A percentile compares a stretch with the other conserved stretches of the same genome.
Evolutionary conservation across 2,113 vertebrate species (phyloP).

Genomic region (Phalacrocorax pelagicus): DNA sequence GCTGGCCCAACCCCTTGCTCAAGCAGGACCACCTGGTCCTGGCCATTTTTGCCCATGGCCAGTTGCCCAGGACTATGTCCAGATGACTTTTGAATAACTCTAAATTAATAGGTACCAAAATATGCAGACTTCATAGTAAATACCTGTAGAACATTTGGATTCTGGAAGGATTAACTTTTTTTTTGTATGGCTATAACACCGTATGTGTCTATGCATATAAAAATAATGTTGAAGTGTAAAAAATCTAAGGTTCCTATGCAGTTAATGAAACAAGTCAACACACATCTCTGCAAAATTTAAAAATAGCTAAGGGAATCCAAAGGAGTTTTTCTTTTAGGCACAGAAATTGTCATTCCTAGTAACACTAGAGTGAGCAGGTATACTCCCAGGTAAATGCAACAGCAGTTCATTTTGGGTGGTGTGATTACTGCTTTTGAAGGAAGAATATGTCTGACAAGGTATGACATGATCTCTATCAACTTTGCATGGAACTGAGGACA

Average conservation of each 20-base stretch:
- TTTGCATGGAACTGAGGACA: neutral
- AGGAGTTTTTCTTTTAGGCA: neutral
- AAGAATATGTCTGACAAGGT: neutral
- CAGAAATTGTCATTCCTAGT: neutral
- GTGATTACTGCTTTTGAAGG: neutral
- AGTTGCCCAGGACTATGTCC: neutral
- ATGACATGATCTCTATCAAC: neutral
- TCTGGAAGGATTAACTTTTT: neutral
- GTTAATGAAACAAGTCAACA: neutral
- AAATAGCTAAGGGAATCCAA: neutral
- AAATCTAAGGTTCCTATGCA: neutral
- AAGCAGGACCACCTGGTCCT: neutral
- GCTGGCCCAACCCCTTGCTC: neutral
- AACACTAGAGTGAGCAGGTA: neutral
- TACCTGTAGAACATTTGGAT: neutral
- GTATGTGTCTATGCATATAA: neutral
- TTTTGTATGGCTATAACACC: neutral
- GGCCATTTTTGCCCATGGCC: neutral
- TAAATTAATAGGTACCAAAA: neutral
- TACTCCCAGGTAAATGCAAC: neutral
- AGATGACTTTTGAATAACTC: neutral
- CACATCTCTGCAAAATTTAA: neutral
- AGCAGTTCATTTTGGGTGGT: neutral
- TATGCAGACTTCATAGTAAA: neutral
- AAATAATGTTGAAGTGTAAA: neutral